Evolutionary conservation across 2,113 vertebrate genomes (phyloP).

Genomic region (Gallinago undulata): DNA sequence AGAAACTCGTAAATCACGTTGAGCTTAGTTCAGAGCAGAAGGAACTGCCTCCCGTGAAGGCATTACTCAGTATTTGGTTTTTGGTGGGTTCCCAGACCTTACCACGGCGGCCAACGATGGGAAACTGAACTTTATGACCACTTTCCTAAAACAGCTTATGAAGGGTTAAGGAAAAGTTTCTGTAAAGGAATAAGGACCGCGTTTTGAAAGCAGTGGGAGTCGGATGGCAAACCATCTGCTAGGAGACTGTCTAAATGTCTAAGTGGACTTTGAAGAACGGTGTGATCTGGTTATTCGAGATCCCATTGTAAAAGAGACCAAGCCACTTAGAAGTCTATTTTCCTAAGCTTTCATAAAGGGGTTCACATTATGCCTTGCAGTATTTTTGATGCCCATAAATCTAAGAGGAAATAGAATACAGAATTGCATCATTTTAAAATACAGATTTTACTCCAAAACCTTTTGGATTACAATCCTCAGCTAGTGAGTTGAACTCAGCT

Average conservation of each 20-base stretch:
- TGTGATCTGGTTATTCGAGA: background rate
- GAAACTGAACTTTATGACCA: background rate
- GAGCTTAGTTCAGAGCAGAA: background rate
- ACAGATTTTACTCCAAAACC: background rate
- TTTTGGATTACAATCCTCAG: background rate
- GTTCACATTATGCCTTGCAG: background rate
- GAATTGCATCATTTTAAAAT: background rate
- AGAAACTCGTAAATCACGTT: background rate
- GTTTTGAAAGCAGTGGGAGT: background rate
- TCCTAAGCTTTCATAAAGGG: background rate
- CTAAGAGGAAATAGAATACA: background rate
- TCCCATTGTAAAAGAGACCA: background rate
- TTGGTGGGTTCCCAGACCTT: background rate
- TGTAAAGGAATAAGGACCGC: fast-evolving
- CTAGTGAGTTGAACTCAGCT: background rate
- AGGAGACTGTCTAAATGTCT: background rate
- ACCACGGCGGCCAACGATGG: background rate
- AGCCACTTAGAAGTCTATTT: background rate
- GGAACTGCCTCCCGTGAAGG: background rate
- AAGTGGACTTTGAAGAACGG: background rate
- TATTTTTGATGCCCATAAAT: background rate
- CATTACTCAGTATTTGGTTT: background rate
- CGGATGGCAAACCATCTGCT: background rate
- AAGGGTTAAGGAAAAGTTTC: background rate
- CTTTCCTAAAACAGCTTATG: background rate